These are phyloP conservation scores for Percopsis transmontana DNA, from an alignment of 2,113 vertebrate genomes.

Conservation along the genomic window DNA sequence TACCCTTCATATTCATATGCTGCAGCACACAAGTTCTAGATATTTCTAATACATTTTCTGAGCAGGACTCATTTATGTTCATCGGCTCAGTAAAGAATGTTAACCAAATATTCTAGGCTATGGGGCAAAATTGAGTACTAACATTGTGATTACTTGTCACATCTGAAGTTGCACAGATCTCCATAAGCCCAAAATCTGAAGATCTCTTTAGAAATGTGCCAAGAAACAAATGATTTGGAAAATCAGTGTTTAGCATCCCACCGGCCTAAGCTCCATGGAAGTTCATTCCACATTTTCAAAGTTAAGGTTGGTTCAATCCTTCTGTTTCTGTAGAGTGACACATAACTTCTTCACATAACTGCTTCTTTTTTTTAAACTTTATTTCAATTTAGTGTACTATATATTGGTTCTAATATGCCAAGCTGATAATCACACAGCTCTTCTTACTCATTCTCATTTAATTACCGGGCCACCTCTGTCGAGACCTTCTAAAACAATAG, in stretches of 20 bases:
- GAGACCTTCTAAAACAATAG: neutral
- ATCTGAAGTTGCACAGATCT: no score
- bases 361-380: slow-evolving; percentile 33
- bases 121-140: neutral
- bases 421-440: slow-evolving; percentile 4
- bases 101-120: neutral
- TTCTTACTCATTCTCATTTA: neutral
- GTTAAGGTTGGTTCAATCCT: slow-evolving; percentile 44
- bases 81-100: neutral
- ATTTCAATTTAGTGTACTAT: slow-evolving; percentile 7
- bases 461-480: neutral
- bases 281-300: slow-evolving; percentile 22
- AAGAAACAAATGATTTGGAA: slow-evolving; percentile 15
- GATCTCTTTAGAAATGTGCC: neutral
- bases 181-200: neutral
- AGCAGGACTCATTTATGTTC: neutral
- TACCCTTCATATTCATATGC: no score
- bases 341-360: slow-evolving; percentile 43
- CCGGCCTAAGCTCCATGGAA: slow-evolving; percentile 40
- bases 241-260: slow-evolving; percentile 47
- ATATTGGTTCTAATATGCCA: neutral
- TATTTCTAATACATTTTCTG: no score
- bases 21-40: no score
- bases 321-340: slow-evolving; percentile 29
- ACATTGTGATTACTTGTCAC: no score